Base-by-base conservation (phyloP, 1,140 invertebrate genomes). In the Ericerus pela region DNA sequence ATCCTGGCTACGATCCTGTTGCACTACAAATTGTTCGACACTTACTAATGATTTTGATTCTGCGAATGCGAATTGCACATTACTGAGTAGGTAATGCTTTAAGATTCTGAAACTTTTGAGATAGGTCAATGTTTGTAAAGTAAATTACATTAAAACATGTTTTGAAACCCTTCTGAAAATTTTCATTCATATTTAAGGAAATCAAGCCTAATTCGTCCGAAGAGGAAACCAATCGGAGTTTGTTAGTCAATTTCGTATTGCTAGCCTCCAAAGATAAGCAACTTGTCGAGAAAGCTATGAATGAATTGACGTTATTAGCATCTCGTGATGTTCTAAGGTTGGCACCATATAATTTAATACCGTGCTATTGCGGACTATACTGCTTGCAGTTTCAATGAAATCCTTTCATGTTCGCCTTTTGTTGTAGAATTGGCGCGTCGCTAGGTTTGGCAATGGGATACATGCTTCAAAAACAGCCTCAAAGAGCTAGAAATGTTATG, bases 401-500 rank as follows among this genome's bases (percentile, higher is more conserved):
- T 3, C 22, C n/a, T 20, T 41, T 4, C 22, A 41, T 41, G 37
- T 16, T 6, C 51, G 6, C 55, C 59, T 54, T 54, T 53, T 53
- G 2, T 56, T 56, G 18, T 16, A 62, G 62, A 69, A 81, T 93
- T 8, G 87, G 89, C n/a, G 81, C 88, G 1, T 80, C 93, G 29
- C 77, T 94, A 54, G 93, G 91, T 1, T 79, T 94, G 58, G 85
- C 92, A 12, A 85, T 83, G 43, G 92, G 86, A 55, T 79, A 79
- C 41, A 52, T 64, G 20, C 53, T 54, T 5, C 69, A 95, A 14
- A 97, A 96, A 69, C 93, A 89, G 73, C 79, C 79, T 0, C 89
- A 88, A 37, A 73, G 90, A 54, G 92, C 93, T 0, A 81, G 92
- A 58, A 94, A 92, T 68, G 85, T 95, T 61, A 68, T 98, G 33